These are phyloP conservation scores for Sabellastarte sp. DNA, from an alignment of 2,888 invertebrate species.

Conservation along the genomic window DNA sequence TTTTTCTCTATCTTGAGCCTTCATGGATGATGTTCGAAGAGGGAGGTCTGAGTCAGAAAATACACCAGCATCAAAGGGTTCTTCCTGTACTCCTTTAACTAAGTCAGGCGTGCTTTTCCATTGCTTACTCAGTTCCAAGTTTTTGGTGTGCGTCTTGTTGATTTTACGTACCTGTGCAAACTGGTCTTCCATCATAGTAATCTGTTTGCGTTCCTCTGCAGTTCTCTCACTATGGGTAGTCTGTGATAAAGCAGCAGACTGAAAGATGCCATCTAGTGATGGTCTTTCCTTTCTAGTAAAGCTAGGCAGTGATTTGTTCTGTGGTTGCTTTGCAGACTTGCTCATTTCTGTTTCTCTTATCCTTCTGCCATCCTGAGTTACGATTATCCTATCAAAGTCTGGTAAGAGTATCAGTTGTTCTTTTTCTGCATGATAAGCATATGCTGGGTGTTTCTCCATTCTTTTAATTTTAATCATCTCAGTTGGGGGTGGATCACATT, in stretches of 20 bases:
- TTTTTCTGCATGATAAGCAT: slow-evolving; percentile 11
- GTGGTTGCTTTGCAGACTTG: too few relatives aligned
- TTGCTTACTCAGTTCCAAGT: background rate
- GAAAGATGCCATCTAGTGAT: background rate
- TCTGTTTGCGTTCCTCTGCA: background rate
- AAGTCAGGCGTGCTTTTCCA: background rate
- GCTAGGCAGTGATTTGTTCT: background rate
- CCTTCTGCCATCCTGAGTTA: slow-evolving; percentile 9
- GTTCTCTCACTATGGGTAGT: background rate
- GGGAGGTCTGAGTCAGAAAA: background rate
- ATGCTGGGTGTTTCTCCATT: slow-evolving; percentile 11
- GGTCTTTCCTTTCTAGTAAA: background rate
- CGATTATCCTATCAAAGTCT: slow-evolving; percentile 10
- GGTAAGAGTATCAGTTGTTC: slow-evolving; percentile 12
- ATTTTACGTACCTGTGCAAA: background rate
- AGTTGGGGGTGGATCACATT: slow-evolving; percentile 1
- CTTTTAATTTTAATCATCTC: slow-evolving; percentile 6
- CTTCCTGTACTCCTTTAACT: background rate
- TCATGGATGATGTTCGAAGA: background rate
- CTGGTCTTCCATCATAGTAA: background rate
- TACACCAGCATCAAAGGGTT: background rate
- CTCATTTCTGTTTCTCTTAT: slow-evolving; percentile 6
- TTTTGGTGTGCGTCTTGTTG: background rate
- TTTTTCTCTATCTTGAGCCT: background rate
- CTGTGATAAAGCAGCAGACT: background rate